Percentiles rank a stretch among this genome's conserved stretches.
phyloP scores from a whole-genome alignment of 1,140 invertebrate species.

The Lepidotrigona ventralis region DNA sequence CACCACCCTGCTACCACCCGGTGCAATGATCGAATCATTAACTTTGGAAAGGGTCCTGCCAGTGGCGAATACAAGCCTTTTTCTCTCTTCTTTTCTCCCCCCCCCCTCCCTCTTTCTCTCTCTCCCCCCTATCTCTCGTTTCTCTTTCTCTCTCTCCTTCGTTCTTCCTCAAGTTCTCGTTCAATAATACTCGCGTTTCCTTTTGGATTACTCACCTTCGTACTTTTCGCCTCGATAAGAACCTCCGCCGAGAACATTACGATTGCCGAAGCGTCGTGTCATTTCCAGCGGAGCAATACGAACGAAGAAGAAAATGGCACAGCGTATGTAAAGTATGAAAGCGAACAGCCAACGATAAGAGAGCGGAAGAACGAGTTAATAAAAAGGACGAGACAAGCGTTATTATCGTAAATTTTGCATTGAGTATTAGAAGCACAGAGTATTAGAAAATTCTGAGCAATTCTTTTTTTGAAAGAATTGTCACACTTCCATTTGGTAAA shows the following conservation, averaged over 20 bases:
- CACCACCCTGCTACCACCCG: conserved; percentile 62
- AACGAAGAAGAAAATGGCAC: too few species aligned
- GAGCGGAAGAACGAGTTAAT: too few species aligned
- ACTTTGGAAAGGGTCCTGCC: conserved; percentile 61
- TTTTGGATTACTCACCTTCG: background rate
- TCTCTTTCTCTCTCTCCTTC: background rate
- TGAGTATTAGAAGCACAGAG: too few species aligned
- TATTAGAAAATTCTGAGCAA: too few species aligned
- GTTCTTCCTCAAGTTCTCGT: background rate
- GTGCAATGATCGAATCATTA: conserved; percentile 67
- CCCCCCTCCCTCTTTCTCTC: background rate
- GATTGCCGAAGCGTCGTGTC: background rate
- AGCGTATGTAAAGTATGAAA: too few species aligned
- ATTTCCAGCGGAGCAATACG: too few species aligned
- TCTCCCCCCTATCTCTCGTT: background rate
- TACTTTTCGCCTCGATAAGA: background rate
- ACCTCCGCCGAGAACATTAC: background rate
- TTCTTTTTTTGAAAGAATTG: too few species aligned
- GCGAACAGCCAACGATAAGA: too few species aligned
- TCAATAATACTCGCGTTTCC: background rate
- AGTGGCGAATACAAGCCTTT: conserved; percentile 20
- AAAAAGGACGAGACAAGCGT: too few species aligned
- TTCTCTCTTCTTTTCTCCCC: conserved; percentile 18
- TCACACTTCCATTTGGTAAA: too few species aligned
- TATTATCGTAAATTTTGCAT: too few species aligned